Conservation (phyloP, 2,797 vertebrate genomes). For the Gorsachius magnificus region DNA sequence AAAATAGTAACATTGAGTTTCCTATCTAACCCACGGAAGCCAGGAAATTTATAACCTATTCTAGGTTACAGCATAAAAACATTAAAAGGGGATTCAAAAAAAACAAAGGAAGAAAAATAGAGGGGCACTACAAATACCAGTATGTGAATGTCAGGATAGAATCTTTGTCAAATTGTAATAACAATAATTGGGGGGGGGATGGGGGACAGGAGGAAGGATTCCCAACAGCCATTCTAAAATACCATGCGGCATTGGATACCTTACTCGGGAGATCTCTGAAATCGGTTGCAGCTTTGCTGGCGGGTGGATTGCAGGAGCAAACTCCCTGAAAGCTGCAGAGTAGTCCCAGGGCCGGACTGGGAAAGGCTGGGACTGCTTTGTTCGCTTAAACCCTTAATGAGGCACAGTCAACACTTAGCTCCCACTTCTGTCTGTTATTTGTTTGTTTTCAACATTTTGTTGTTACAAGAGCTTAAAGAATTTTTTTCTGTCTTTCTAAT, state of each 20-base stretch:
- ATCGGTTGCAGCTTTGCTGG: not conserved
- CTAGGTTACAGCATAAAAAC: slow-evolving; percentile 7
- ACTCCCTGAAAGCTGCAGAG: not conserved
- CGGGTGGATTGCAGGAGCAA: not conserved
- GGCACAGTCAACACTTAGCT: slow-evolving; percentile 36
- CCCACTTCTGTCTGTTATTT: slow-evolving; percentile 38
- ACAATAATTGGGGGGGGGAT: not conserved
- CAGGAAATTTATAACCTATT: slow-evolving; percentile 73
- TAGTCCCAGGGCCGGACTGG: not conserved
- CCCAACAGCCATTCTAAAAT: not conserved
- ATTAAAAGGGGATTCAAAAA: slow-evolving; percentile 9
- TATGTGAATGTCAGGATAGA: slow-evolving; percentile 23
- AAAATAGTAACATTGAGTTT: slow-evolving; percentile 72
- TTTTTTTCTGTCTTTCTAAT: slow-evolving; percentile 26
- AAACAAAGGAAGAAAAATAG: not conserved
- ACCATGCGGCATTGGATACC: not conserved
- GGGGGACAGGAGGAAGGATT: not conserved
- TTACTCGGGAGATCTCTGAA: not conserved
- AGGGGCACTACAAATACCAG: not conserved
- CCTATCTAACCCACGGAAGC: slow-evolving; percentile 65
- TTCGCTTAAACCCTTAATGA: not conserved
- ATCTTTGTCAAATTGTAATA: not conserved
- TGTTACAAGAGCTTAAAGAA: slow-evolving; percentile 56
- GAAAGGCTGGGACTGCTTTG: not conserved
- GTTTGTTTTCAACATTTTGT: slow-evolving; percentile 42